phyloP scores from a whole-genome alignment of 2,797 vertebrate species.

The Dicrostonyx torquatus region DNA sequence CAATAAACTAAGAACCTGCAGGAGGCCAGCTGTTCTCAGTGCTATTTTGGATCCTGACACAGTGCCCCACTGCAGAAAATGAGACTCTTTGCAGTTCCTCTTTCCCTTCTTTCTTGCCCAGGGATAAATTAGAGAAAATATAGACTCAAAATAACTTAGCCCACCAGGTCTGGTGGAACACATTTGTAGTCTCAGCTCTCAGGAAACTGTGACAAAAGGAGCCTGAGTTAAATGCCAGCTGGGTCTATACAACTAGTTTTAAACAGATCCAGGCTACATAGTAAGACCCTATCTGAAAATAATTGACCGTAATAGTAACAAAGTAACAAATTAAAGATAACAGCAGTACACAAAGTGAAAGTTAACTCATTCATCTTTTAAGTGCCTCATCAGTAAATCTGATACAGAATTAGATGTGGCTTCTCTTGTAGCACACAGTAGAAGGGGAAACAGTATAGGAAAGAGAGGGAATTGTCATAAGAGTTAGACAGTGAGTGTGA shows the following conservation, averaged over 20 bases:
- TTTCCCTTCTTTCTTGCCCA: neutral
- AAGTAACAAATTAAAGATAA: neutral
- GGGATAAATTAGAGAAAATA: neutral
- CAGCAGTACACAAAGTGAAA: neutral
- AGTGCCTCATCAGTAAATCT: neutral
- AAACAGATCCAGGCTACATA: neutral
- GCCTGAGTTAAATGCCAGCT: neutral
- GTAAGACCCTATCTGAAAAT: neutral
- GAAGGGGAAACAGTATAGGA: neutral
- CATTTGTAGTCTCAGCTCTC: neutral
- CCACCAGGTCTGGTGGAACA: neutral
- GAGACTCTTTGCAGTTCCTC: neutral
- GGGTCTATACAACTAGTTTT: neutral
- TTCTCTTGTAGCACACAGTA: neutral
- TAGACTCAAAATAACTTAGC: constrained; percentile 13
- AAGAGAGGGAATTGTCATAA: neutral
- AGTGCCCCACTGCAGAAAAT: neutral
- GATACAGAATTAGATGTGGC: neutral
- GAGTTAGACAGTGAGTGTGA: neutral
- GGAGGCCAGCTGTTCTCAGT: constrained; percentile 1
- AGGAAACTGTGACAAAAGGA: neutral
- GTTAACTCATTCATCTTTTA: neutral
- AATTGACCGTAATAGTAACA: neutral
- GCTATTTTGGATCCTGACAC: constrained; percentile 18
- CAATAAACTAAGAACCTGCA: constrained; percentile 36